Conservation (phyloP, 2,113 vertebrate species). For the Carassius carassius region DNA sequence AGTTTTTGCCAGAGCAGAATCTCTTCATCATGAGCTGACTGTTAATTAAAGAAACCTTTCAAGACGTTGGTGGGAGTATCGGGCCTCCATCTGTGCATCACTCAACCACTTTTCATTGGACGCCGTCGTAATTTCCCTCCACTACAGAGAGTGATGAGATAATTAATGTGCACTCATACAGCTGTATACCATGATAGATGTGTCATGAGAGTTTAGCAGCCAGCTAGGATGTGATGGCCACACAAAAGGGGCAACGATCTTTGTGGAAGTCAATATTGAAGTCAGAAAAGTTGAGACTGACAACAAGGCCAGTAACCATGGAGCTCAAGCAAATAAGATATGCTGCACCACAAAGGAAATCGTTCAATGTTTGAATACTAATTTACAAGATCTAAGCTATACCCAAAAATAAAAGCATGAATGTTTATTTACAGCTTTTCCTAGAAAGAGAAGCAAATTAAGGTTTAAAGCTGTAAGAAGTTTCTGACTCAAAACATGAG, state of each 20-base stretch:
- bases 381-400: not conserved
- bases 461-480: not conserved
- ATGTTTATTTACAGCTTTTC: not conserved
- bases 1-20: conserved; percentile 48
- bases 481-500: conserved; percentile 38
- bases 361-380: not conserved
- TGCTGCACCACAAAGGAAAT: not conserved
- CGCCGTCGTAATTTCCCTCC: conserved; percentile 34
- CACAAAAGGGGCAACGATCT: conserved; percentile 26
- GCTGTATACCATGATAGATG: conserved; percentile 37
- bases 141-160: conserved; percentile 42
- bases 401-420: not conserved
- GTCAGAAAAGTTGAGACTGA: conserved; percentile 12
- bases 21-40: conserved; percentile 60
- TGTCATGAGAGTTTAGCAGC: conserved; percentile 36
- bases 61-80: conserved; percentile 59
- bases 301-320: conserved; percentile 10
- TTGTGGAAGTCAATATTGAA: conserved; percentile 33
- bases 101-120: conserved; percentile 54
- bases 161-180: conserved; percentile 47
- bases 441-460: not conserved
- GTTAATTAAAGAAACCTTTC: conserved; percentile 63
- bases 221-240: conserved; percentile 29
- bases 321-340: not conserved
- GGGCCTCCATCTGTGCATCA: conserved; percentile 59